Evolutionary conservation across 2,888 invertebrate species (phyloP), one percentile per base, ranked within the genome.

Genomic region (Apantesis nais): DNA sequence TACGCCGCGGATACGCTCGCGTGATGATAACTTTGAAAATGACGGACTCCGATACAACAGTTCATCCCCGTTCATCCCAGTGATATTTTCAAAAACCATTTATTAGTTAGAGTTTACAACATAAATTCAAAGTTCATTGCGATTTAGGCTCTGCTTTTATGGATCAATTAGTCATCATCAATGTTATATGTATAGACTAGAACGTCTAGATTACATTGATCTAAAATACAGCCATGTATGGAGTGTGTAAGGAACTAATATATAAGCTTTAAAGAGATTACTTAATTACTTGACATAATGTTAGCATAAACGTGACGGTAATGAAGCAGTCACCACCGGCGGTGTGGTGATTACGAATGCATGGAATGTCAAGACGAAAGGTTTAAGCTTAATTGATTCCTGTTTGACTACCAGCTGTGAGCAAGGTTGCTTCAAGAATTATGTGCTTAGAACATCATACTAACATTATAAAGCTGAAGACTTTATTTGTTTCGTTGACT

Each of bases 291-390:
- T 61, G 34, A 34, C 22, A 37, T n/a, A 37, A 39, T 55, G 41
- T 39, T 29, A 39, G 66, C 41, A 58, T 22, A 61, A 37, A 58
- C 19, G 44, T 48, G 55, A 31, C 37, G 39, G 41, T 55, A 25
- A 68, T n/a, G 41, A 61, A 41, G 61, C 3, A 67, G 22, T 67
- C 61, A 22, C 39, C 29, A 16, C 29, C 19, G 48, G 31, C 34
- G n/a, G n/a, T n/a, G 72, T 68, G 67, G 70, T 58, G 66, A 70
- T 80, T 76, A 75, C 70, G 83, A 83, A 83, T 80, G 70, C 78
- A 74, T 67, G 82, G 83, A 85, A 85, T 86, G 86, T 79, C 76
- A 81, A 82, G 81, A 81, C 78, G 74, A 77, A 78, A 80, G 55
- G 67, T 68, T 58, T 62, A 69, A n/a, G 25, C 29, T 71, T 71